Conservation (phyloP, 30 jellyfish, hydroid and myxozoan genomes). For the Nemopilema nomurai region DNA sequence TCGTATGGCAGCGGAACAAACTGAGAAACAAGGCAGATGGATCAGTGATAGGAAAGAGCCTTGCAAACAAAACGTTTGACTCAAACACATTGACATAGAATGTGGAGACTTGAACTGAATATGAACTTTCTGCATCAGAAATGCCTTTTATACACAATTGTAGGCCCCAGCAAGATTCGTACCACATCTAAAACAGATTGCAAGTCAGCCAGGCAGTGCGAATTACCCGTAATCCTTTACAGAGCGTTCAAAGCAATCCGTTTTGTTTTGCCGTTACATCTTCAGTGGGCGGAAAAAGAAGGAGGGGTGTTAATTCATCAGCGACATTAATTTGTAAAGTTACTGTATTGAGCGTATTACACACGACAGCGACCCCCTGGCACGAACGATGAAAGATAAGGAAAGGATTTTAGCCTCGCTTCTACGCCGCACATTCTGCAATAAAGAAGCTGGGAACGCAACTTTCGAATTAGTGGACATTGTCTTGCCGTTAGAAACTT, state of each 20-base stretch:
- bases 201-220: no score
- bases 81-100: no score
- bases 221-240: not conserved
- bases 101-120: no score
- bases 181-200: no score
- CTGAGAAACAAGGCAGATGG: no score
- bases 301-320: not conserved
- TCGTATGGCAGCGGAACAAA: no score
- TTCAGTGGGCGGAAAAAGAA: not conserved
- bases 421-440: constrained; percentile 30
- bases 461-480: constrained; percentile 19
- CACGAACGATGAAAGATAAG: not conserved
- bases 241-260: not conserved
- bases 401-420: constrained; percentile 41
- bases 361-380: constrained; percentile 30
- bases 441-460: constrained; percentile 26
- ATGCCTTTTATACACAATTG: no score
- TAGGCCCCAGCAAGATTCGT: no score
- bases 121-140: no score
- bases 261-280: not conserved
- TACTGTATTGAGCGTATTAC: not conserved
- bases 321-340: not conserved
- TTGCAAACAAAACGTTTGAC: no score
- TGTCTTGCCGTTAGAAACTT: constrained; percentile 11
- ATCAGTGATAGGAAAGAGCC: no score